Conservation (phyloP, 2,888 invertebrate genomes). For the Macrophya annulata region DNA sequence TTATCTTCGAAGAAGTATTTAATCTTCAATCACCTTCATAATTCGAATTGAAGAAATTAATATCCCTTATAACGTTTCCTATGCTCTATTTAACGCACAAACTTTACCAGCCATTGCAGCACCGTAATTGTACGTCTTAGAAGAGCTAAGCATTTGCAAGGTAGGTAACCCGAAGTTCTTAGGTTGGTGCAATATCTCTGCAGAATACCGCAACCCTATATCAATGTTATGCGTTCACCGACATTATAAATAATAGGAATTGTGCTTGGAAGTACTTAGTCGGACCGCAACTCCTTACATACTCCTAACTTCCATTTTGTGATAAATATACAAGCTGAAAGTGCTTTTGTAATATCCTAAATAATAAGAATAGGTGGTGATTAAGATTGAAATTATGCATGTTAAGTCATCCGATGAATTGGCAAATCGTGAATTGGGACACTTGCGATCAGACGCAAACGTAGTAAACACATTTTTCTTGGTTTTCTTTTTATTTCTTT, state of each 20-base stretch:
- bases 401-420: neutral
- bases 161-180: conserved; percentile 52
- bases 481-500: neutral
- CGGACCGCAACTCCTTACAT: conserved; percentile 49
- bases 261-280: conserved; percentile 60
- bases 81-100: neutral
- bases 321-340: conserved; percentile 4
- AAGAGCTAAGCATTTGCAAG: conserved; percentile 64
- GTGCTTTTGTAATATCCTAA: neutral
- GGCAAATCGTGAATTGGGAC: neutral
- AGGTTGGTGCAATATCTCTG: conserved; percentile 72
- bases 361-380: neutral
- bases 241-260: conserved; percentile 77
- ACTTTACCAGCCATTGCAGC: neutral
- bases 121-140: conserved; percentile 73
- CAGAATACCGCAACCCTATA: conserved; percentile 74
- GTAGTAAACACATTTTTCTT: neutral
- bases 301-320: conserved; percentile 34
- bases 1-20: neutral
- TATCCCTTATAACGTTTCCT: neutral
- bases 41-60: neutral
- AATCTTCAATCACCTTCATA: neutral
- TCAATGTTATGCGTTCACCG: conserved; percentile 74
- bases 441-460: neutral
- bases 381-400: neutral